Percentiles rank a stretch among this genome's conserved stretches.
phyloP scores from a whole-genome alignment of 1,140 invertebrate species.

The Pristionchus pacificus region DNA sequence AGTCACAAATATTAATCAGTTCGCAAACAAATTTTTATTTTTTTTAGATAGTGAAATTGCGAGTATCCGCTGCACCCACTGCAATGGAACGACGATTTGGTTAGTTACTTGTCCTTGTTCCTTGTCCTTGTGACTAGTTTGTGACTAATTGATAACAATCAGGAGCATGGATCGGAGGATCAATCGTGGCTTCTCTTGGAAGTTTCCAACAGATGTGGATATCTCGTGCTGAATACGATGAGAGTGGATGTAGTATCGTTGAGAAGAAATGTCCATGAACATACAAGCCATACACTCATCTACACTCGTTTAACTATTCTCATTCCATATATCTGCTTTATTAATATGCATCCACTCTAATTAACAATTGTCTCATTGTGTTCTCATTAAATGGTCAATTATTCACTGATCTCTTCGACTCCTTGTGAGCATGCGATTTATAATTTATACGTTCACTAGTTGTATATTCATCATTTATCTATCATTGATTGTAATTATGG shows the following conservation, averaged over 20 bases:
- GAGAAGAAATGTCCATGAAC: constrained; percentile 81
- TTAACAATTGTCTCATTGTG: too few relatives aligned
- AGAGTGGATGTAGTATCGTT: constrained; percentile 75
- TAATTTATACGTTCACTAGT: too few relatives aligned
- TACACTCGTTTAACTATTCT: too few relatives aligned
- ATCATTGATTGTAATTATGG: too few relatives aligned
- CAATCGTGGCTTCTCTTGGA: constrained; percentile 82
- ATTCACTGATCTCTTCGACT: too few relatives aligned
- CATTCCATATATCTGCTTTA: neutral
- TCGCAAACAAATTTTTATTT: too few relatives aligned
- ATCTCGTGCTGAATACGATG: constrained; percentile 91
- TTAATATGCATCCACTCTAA: constrained; percentile 7
- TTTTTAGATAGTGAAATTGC: constrained; percentile 65
- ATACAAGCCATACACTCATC: too few relatives aligned
- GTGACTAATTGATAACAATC: neutral
- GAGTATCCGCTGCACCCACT: constrained; percentile 56
- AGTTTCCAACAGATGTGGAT: constrained; percentile 95
- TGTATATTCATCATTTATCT: too few relatives aligned
- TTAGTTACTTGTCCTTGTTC: neutral
- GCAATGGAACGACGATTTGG: constrained; percentile 77
- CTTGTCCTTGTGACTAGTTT: too few relatives aligned
- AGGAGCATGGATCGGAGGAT: constrained; percentile 86
- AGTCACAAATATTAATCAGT: too few relatives aligned
- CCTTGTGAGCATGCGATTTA: too few relatives aligned
- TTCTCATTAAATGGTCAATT: too few relatives aligned